These are phyloP conservation scores for Tenrec ecaudatus DNA, from an alignment of 2,113 vertebrate genomes.

Conservation along the genomic window DNA sequence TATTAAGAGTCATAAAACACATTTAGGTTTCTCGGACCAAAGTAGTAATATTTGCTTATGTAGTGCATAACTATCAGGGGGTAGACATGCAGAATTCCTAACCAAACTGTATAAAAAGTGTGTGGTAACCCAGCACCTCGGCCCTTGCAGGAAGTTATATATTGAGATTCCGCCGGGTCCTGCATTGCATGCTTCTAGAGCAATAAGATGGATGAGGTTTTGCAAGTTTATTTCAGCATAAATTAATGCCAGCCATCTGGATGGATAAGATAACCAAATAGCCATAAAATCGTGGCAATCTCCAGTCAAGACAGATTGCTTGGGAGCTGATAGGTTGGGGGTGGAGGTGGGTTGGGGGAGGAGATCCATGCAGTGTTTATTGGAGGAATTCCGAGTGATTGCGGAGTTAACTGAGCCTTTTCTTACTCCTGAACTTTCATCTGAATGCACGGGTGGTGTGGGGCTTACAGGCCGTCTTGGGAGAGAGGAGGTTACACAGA, in stretches of 20 bases:
- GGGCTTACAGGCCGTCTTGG: neutral
- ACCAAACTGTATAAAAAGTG: slow-evolving; percentile 4
- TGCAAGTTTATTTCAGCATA: slow-evolving; percentile 75
- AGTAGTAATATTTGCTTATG: slow-evolving; percentile 54
- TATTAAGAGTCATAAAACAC: slow-evolving; percentile 50
- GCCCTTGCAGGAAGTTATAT: slow-evolving; percentile 5
- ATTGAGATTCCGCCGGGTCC: slow-evolving; percentile 47
- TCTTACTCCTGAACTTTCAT: slow-evolving; percentile 26
- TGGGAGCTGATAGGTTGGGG: neutral
- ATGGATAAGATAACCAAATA: slow-evolving; percentile 80
- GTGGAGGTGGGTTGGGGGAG: neutral
- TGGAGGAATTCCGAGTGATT: slow-evolving; percentile 70
- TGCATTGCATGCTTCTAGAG: slow-evolving; percentile 50
- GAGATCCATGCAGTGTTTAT: neutral
- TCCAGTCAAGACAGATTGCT: slow-evolving; percentile 66
- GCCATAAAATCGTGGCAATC: slow-evolving; percentile 78
- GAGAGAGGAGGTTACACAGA: slow-evolving; percentile 3
- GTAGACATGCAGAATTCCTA: slow-evolving; percentile 43
- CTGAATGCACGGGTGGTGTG: neutral
- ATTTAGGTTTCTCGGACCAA: slow-evolving; percentile 53
- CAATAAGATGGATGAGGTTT: slow-evolving; percentile 72
- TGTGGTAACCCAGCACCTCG: neutral
- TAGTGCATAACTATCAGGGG: slow-evolving; percentile 44
- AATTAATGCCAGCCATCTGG: slow-evolving; percentile 79
- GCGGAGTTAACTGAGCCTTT: slow-evolving; percentile 23